phyloP scores from a whole-genome alignment of 2,797 vertebrate species.

The Prunella strophiata region DNA sequence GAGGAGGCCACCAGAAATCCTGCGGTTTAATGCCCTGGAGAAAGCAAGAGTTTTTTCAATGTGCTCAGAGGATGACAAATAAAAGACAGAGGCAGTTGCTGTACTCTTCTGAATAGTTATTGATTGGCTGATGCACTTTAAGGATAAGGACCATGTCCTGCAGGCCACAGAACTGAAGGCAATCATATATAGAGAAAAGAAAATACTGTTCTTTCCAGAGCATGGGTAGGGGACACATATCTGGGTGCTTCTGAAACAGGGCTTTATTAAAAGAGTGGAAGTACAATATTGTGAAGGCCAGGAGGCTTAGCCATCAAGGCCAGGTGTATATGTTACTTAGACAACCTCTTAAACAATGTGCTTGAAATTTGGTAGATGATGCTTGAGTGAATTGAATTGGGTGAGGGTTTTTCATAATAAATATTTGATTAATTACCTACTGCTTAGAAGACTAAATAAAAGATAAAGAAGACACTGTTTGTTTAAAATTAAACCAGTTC shows the following conservation, averaged over 20 bases:
- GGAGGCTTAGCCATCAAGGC: background rate
- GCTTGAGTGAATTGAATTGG: background rate
- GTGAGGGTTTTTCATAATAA: background rate
- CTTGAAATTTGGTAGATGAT: background rate
- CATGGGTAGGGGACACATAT: background rate
- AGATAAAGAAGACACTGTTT: background rate
- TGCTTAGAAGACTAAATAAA: background rate
- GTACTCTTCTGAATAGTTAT: background rate
- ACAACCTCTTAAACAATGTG: background rate
- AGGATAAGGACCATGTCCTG: background rate
- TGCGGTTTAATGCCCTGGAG: background rate
- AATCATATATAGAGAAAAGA: background rate
- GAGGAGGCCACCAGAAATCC: background rate
- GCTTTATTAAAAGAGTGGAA: background rate
- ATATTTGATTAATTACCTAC: background rate
- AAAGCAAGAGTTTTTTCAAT: background rate
- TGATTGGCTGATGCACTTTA: background rate
- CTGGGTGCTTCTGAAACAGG: background rate
- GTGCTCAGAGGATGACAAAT: background rate
- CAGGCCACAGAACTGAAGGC: background rate
- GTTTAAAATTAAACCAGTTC: background rate
- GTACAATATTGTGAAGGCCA: background rate
- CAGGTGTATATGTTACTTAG: background rate
- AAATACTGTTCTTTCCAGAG: background rate
- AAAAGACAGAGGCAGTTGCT: slow-evolving; percentile 5